Conservation (phyloP, 2,797 vertebrate species). For the Podargus strigoides region DNA sequence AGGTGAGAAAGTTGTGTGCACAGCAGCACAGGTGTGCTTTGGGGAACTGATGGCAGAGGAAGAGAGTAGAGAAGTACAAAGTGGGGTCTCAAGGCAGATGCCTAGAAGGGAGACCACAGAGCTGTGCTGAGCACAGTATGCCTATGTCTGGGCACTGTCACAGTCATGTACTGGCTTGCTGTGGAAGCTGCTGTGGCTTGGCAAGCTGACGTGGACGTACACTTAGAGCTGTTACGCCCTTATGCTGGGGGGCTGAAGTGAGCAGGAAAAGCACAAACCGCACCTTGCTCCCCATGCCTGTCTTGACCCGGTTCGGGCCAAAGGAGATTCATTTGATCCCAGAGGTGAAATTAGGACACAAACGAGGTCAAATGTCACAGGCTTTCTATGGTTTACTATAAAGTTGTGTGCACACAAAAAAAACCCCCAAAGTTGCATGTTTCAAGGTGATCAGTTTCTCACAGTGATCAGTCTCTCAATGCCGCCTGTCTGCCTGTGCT, state of each 20-base stretch:
- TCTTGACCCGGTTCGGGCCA: too few species aligned
- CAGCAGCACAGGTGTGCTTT: neutral
- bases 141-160: neutral
- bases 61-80: neutral
- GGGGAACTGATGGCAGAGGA: neutral
- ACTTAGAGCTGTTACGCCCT: neutral
- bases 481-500: neutral
- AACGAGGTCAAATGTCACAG: too few species aligned
- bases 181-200: neutral
- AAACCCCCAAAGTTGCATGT: too few species aligned
- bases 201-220: fast-evolving
- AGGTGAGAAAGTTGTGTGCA: neutral
- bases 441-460: too few species aligned
- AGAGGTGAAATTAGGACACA: too few species aligned
- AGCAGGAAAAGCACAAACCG: neutral
- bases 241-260: neutral
- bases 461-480: too few species aligned
- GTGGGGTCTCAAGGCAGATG: neutral
- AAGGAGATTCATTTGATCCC: too few species aligned
- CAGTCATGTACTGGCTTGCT: neutral
- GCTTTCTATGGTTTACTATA: too few species aligned
- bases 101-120: too few species aligned
- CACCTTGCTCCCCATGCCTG: neutral
- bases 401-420: too few species aligned
- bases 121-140: neutral